Percentiles rank a stretch among this genome's conserved stretches.
These are phyloP conservation scores for Plutomurus gul DNA, from an alignment of 1,140 invertebrate species.

Conservation along the genomic window DNA sequence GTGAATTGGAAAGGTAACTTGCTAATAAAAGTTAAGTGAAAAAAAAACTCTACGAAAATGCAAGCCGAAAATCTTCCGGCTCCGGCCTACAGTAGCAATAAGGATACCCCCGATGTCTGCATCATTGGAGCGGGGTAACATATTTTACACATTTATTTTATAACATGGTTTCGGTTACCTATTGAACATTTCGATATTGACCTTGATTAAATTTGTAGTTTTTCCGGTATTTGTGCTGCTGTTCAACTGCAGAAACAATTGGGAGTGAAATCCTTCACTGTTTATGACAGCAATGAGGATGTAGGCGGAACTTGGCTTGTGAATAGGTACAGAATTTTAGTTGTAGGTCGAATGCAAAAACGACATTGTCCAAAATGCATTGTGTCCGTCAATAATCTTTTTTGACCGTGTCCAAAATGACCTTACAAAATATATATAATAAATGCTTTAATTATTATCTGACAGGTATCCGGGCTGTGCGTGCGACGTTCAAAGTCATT, in stretches of 20 bases:
- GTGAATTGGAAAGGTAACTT: no score
- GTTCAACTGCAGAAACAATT: slow-evolving; percentile 3
- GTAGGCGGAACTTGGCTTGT: slow-evolving; percentile 46
- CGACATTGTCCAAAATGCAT: not conserved
- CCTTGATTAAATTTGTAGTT: not conserved
- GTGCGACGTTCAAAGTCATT: slow-evolving; percentile 41
- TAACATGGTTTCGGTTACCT: not conserved
- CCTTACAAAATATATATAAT: not conserved
- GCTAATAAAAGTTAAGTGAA: no score
- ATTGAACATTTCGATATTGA: not conserved
- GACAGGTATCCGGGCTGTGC: slow-evolving; percentile 45
- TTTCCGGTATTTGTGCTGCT: slow-evolving; percentile 2
- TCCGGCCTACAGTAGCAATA: not conserved
- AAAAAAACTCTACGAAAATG: no score
- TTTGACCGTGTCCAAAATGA: not conserved
- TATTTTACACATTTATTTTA: not conserved
- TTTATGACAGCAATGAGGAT: slow-evolving; percentile 15
- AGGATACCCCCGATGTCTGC: not conserved
- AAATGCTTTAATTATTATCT: no score
- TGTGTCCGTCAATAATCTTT: no score
- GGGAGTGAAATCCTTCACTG: not conserved
- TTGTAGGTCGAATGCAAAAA: not conserved
- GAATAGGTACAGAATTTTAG: no score
- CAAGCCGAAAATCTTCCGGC: not conserved
- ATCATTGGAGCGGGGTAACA: slow-evolving; percentile 4